Conservation (phyloP, 2,888 invertebrate species). For the Rhingia rostrata region DNA sequence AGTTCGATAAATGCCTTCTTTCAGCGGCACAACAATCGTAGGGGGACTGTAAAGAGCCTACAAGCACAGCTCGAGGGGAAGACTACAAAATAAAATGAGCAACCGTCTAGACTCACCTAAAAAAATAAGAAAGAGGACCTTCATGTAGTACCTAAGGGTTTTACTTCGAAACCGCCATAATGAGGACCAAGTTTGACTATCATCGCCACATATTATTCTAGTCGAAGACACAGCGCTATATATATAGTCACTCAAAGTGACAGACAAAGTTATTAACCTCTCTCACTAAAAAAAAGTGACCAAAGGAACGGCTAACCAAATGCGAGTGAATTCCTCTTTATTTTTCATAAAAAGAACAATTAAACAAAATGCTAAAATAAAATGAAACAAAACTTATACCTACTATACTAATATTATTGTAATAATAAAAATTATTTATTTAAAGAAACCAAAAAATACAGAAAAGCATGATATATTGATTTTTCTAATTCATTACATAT, state of each 20-base stretch:
- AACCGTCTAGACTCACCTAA: background rate
- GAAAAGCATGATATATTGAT: constrained; percentile 39
- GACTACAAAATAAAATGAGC: constrained; percentile 51
- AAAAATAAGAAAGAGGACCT: constrained; percentile 23
- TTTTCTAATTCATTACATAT: constrained; percentile 41
- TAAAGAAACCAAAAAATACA: constrained; percentile 48
- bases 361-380: background rate
- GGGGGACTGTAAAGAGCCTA: constrained; percentile 80
- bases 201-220: constrained; percentile 8
- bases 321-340: background rate
- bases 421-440: constrained; percentile 61
- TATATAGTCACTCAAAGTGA: no score
- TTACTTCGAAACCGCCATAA: constrained; percentile 28
- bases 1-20: constrained; percentile 92
- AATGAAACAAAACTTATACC: constrained; percentile 8
- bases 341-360: no score
- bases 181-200: constrained; percentile 18
- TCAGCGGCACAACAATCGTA: constrained; percentile 85
- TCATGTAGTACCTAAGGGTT: constrained; percentile 45
- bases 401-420: constrained; percentile 40
- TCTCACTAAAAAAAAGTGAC: background rate
- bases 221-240: background rate
- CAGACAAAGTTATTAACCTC: no score
- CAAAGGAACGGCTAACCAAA: background rate
- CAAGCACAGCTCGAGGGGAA: constrained; percentile 82